Base-by-base conservation (phyloP, 1,140 invertebrate species). In the Drosophila lacertosa region DNA sequence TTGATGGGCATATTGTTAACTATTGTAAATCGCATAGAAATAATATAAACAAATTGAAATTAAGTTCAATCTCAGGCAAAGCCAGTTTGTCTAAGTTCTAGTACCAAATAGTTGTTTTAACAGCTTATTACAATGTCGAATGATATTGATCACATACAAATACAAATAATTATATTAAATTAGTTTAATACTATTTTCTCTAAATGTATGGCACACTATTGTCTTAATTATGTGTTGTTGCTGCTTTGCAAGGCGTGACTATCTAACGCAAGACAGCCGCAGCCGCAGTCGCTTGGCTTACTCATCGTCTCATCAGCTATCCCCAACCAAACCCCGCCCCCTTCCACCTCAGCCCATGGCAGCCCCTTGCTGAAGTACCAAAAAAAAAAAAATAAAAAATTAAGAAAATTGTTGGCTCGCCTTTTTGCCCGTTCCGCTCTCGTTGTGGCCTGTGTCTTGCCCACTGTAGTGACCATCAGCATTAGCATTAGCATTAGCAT, bases 151-250 rank as follows among this genome's bases (percentile, higher is more conserved):
- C n/a, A n/a, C n/a, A n/a, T n/a, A n/a, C n/a, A n/a, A n/a, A n/a
- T n/a, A n/a, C n/a, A n/a, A n/a, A n/a, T n/a, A n/a, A n/a, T n/a
- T n/a, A n/a, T n/a, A n/a, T n/a, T n/a, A n/a, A n/a, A n/a, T n/a
- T n/a, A n/a, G n/a, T 11, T 10, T 11, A 10, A 33, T 33, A n/a
- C 3, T 33, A 7, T 9, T 48, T 62, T 57, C 42, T 16, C 20
- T 20, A 3, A 48, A 35, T 62, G 57, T 62, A 11, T 48, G 54
- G 22, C 58, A 3, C 35, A 48, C 53, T 63, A 82, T 84, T 86
- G 80, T 84, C 81, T 84, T 84, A 84, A 84, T 84, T 84, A 84
- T 86, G 72, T 57, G 71, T 53, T 44, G 64, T 16, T 42, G 55
- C 29, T 22, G 64, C 44, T 66, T 42, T 15, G 45, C 64, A 84